A percentile compares a stretch with the other conserved stretches of the same genome.
Evolutionary conservation across 2,113 vertebrate species (phyloP).

Genomic region (Xyrauchen texanus): DNA sequence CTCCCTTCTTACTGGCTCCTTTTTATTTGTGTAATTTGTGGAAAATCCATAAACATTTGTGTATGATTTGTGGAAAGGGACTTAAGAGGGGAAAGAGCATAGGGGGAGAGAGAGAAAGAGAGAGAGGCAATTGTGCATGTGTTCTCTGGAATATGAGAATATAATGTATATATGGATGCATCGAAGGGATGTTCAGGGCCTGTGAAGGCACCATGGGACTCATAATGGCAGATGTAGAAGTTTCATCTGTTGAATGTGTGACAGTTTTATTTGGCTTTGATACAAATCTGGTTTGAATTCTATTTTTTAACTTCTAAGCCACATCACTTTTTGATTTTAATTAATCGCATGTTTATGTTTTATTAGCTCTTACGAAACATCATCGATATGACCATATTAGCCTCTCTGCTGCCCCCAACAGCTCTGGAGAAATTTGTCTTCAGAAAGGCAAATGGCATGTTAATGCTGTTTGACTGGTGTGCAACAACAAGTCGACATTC

Average conservation of each 20-base stretch:
- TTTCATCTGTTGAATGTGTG: background rate
- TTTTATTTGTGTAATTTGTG: conserved; percentile 52
- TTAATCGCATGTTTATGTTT: no score
- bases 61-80: conserved; percentile 53
- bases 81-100: conserved; percentile 19
- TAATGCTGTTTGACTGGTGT: no score
- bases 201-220: conserved; percentile 16
- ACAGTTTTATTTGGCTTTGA: background rate
- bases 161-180: conserved; percentile 20
- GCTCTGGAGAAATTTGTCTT: no score
- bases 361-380: no score
- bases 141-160: conserved; percentile 15
- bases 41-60: conserved; percentile 58
- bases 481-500: no score
- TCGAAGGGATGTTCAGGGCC: background rate
- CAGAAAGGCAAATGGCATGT: no score
- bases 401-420: no score
- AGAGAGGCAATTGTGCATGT: conserved; percentile 16
- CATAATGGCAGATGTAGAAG: conserved; percentile 21
- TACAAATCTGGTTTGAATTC: no score
- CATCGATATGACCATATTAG: no score
- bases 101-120: conserved; percentile 6
- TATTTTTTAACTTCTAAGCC: no score
- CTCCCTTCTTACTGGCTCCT: conserved; percentile 23
- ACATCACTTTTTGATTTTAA: no score